phyloP scores from a whole-genome alignment of 1,140 invertebrate species.

The Hylyphantes graminicola region DNA sequence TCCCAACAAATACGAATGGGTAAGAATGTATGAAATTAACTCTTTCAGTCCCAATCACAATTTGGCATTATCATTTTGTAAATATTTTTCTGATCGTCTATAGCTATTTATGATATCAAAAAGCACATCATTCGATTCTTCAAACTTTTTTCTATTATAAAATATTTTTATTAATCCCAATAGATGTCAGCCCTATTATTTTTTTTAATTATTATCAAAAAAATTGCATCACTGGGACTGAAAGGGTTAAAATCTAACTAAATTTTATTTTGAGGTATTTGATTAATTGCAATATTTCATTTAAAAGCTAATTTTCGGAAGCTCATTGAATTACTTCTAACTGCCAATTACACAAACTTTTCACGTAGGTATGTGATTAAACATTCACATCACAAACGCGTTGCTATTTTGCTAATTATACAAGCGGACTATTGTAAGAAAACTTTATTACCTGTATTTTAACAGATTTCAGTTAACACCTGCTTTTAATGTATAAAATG shows the following conservation, averaged over 20 bases:
- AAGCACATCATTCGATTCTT: too few species aligned
- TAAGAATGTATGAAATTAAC: background rate
- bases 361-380: background rate
- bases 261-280: background rate
- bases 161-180: too few species aligned
- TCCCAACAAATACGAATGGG: conserved; percentile 50
- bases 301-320: background rate
- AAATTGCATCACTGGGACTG: too few species aligned
- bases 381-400: background rate
- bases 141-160: too few species aligned
- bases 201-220: too few species aligned
- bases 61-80: too few species aligned
- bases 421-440: background rate
- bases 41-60: too few species aligned
- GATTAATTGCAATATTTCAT: background rate
- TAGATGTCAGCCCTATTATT: too few species aligned
- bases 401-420: background rate
- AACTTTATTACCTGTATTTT: background rate
- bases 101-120: too few species aligned
- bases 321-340: background rate
- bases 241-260: background rate
- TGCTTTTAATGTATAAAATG: too few species aligned
- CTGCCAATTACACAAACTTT: background rate
- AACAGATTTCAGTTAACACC: background rate
- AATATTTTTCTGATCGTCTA: too few species aligned